A percentile compares a stretch with the other conserved stretches of the same genome.
Evolutionary conservation across 2,113 vertebrate species (phyloP).

Genomic region (Pollachius pollachius): DNA sequence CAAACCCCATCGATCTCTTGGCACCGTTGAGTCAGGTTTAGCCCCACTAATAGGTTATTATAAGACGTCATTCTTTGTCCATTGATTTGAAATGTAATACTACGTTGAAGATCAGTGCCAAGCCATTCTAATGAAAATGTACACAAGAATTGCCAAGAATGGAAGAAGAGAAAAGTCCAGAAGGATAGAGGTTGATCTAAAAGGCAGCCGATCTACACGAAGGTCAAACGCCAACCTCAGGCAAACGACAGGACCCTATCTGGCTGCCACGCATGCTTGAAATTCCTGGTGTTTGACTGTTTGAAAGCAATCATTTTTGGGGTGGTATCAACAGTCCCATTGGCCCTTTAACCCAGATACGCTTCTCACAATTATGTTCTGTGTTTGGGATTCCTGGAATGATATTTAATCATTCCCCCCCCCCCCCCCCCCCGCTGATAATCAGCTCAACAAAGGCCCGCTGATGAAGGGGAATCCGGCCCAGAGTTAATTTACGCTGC

Average conservation of each 20-base stretch:
- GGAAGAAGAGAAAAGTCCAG: no score
- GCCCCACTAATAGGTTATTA: no score
- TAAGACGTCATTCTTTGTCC: no score
- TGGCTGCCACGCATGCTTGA: constrained; percentile 34
- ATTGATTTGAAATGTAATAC: no score
- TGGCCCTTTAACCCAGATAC: constrained; percentile 38
- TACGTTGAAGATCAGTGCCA: no score
- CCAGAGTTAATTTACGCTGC: no score
- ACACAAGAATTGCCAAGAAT: no score
- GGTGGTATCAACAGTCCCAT: constrained; percentile 23
- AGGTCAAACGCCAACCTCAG: constrained; percentile 1
- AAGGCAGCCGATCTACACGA: background rate
- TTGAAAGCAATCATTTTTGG: constrained; percentile 32
- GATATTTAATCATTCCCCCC: constrained; percentile 43
- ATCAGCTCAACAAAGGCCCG: constrained; percentile 56
- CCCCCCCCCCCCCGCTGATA: constrained; percentile 20
- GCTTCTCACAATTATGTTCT: constrained; percentile 20
- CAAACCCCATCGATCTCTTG: no score
- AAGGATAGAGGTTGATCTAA: background rate
- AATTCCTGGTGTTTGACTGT: constrained; percentile 35
- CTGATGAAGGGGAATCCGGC: constrained; percentile 23
- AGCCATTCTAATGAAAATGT: no score
- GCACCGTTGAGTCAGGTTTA: no score
- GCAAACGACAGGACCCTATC: background rate
- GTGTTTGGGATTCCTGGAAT: constrained; percentile 34